Conservation (phyloP, 1,140 invertebrate species). For the Eciton burchellii region DNA sequence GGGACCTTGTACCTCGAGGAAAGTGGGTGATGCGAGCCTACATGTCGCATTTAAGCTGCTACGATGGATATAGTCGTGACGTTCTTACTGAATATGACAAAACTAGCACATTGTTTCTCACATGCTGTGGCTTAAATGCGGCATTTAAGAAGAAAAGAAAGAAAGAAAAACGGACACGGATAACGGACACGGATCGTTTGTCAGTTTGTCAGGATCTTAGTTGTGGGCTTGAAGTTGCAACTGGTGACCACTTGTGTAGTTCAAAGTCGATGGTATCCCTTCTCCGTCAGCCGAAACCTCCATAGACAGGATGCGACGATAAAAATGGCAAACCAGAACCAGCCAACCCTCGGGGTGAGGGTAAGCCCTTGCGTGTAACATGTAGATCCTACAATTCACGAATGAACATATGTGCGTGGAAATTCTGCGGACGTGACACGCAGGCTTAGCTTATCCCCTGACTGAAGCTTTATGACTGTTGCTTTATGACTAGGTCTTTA, state of each 20-base stretch:
- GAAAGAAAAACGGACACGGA: neutral
- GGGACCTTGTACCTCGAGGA: slow-evolving; percentile 35
- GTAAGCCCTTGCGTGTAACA: neutral
- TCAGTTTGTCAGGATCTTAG: too few species aligned
- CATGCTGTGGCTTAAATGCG: neutral
- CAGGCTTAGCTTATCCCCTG: too few species aligned
- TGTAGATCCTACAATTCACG: neutral
- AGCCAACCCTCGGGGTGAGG: neutral
- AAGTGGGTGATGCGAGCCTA: slow-evolving; percentile 30
- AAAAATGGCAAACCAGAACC: slow-evolving; percentile 41
- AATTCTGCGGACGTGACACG: neutral
- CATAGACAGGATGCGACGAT: neutral
- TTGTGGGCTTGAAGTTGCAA: neutral
- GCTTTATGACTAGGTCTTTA: too few species aligned
- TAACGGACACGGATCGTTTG: neutral
- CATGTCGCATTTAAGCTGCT: neutral
- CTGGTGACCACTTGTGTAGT: neutral
- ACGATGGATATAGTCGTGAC: slow-evolving; percentile 16
- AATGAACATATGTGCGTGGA: neutral
- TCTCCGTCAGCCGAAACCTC: neutral
- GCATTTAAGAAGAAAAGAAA: neutral
- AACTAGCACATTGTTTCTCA: neutral
- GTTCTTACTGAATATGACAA: neutral
- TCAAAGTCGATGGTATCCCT: neutral
- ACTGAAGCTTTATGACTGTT: too few species aligned